Evolutionary conservation across 2,113 vertebrate species (phyloP), one percentile per base, ranked within the genome.

Genomic region (Amphiprion ocellaris): DNA sequence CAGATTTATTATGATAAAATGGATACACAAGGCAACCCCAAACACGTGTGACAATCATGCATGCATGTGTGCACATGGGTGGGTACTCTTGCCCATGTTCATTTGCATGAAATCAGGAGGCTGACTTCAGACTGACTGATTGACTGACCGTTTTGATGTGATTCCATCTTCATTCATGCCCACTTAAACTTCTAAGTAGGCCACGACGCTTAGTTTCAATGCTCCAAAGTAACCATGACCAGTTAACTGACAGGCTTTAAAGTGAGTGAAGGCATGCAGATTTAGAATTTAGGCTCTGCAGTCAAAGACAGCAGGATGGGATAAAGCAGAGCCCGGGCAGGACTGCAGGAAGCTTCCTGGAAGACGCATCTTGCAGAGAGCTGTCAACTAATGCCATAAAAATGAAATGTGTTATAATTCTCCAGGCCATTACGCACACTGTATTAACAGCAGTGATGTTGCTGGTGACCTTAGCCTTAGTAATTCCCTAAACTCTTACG

Each of bases 181-280:
- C 41, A 24, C 67, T 85, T 76, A 30, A 81, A 77, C 37, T 81
- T 19, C 23, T 17, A 82, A 84, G 39, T 80, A 65, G 75, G 69
- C 69, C 72, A 84, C 5, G 4, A 49, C 49, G 67, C 16, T 72
- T 47, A 9, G 47, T 60, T 81, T 41, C 71, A 65, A 85, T n/a
- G 39, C 60, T 73, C 41, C 37, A 41, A 85, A 90, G 67, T 37
- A 46, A 80, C 83, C 85, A 37, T 84, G 70, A 83, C 67, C 53
- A 63, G 17, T 66, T 55, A 65, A 84, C 53, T 69, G 85, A 84
- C 54, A 77, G 69, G 67, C 64, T 67, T 60, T 54, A 37, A 74
- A 82, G 21, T 69, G 33, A 77, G 63, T 70, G 67, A 87, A 71
- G 66, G 69, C 41, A 16, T 66, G 62, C 68, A 82, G 59, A 83